Evolutionary conservation across 2,113 vertebrate genomes (phyloP).

Genomic region (Zosterops borbonicus): DNA sequence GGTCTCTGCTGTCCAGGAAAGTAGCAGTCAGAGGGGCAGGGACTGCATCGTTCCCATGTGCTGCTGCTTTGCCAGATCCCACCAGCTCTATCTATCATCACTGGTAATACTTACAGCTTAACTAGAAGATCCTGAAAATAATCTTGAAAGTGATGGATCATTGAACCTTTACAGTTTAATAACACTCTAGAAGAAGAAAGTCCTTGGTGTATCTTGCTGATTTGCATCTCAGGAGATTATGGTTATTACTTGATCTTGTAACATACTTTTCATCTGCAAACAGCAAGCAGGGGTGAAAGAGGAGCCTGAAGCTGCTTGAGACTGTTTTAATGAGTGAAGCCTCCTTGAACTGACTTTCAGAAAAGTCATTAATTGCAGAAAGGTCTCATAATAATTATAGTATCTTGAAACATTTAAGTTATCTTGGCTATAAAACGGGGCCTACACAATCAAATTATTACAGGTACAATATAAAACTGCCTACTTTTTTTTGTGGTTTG

Average conservation of each 20-base stretch:
- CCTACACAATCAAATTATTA: conserved; percentile 19
- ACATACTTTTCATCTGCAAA: not conserved
- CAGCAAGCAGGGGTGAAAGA: conserved; percentile 28
- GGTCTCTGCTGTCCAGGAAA: not conserved
- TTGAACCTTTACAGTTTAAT: not conserved
- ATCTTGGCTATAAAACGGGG: conserved; percentile 5
- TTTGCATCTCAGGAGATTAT: conserved; percentile 24
- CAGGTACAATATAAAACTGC: not conserved
- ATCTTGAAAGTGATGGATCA: conserved; percentile 4
- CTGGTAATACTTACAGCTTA: too few species aligned
- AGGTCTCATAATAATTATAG: conserved; percentile 43
- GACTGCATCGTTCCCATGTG: fast-evolving
- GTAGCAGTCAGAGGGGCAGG: not conserved
- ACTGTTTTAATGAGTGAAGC: conserved; percentile 54
- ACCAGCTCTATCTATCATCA: not conserved
- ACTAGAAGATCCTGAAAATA: not conserved
- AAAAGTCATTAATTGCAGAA: conserved; percentile 56
- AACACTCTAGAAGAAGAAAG: not conserved
- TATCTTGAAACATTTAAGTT: conserved; percentile 38
- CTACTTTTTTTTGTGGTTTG: conserved; percentile 24
- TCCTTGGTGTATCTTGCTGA: not conserved
- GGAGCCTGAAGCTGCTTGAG: conserved; percentile 38
- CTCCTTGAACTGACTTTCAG: conserved; percentile 67
- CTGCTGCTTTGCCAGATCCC: not conserved
- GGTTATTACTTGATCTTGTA: conserved; percentile 26